These are phyloP conservation scores for Nothoprocta pentlandii DNA, from an alignment of 2,113 vertebrate genomes.

Conservation along the genomic window DNA sequence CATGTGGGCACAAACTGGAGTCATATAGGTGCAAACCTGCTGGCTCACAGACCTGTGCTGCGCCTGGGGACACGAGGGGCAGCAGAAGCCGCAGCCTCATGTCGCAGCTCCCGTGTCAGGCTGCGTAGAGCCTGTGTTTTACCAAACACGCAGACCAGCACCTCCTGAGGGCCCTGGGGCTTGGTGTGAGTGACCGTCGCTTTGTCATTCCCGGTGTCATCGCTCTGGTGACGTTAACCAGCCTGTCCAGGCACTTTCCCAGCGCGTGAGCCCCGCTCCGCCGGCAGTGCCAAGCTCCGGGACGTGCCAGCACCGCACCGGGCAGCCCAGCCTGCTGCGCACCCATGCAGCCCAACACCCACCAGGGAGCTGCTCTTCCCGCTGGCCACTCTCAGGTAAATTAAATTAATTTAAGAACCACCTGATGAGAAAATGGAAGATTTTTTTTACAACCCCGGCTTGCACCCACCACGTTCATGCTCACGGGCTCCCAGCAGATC, in stretches of 20 bases:
- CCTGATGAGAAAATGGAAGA: too few relatives aligned
- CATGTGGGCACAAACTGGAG: fast-evolving
- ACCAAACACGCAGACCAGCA: fast-evolving
- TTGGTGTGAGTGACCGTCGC: fast-evolving
- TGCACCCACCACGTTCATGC: background rate
- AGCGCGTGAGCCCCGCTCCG: background rate
- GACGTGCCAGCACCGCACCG: too few relatives aligned
- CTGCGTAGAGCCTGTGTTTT: fast-evolving
- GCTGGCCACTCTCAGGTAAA: too few relatives aligned
- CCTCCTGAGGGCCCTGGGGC: background rate
- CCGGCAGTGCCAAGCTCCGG: background rate
- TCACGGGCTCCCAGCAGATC: background rate
- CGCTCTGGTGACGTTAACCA: fast-evolving
- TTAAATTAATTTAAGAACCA: too few relatives aligned
- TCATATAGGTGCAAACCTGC: fast-evolving
- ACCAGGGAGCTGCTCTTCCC: too few relatives aligned
- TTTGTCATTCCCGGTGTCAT: background rate
- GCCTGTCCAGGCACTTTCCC: fast-evolving
- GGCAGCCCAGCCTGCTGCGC: too few relatives aligned
- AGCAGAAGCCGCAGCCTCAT: background rate
- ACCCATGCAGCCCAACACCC: too few relatives aligned
- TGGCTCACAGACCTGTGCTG: background rate
- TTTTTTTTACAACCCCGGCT: background rate
- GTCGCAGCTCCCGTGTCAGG: background rate
- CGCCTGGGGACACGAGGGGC: fast-evolving